Conservation (phyloP, 2,888 invertebrate genomes). For the Theretra japonica region DNA sequence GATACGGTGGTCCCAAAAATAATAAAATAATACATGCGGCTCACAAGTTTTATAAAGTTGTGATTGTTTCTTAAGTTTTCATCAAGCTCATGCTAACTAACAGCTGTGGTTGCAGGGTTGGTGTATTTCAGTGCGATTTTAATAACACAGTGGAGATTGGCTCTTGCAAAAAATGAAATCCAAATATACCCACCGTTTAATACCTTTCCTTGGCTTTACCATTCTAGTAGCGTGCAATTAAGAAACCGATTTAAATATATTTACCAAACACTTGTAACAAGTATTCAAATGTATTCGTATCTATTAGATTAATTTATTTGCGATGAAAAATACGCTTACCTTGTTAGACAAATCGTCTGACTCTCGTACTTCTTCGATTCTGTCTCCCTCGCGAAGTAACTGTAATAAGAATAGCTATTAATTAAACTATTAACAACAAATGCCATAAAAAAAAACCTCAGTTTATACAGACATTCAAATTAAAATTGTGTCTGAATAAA, state of each 20-base stretch:
- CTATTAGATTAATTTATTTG: not conserved
- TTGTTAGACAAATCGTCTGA: slow-evolving; percentile 51
- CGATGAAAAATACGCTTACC: slow-evolving; percentile 44
- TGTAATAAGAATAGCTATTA: slow-evolving; percentile 41
- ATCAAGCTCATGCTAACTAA: too few species aligned
- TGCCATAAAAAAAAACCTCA: not conserved
- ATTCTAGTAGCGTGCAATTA: slow-evolving; percentile 22
- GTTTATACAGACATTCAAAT: not conserved
- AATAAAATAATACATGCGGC: too few species aligned
- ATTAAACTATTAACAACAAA: not conserved
- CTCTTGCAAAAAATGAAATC: not conserved
- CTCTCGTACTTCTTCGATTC: slow-evolving; percentile 53
- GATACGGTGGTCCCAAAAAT: too few species aligned
- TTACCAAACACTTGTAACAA: not conserved
- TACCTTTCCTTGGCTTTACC: slow-evolving; percentile 17
- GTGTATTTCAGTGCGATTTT: too few species aligned
- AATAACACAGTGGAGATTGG: not conserved
- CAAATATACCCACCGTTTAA: slow-evolving; percentile 8
- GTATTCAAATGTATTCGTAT: not conserved
- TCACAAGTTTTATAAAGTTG: too few species aligned
- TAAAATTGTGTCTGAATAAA: too few species aligned
- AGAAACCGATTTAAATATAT: not conserved
- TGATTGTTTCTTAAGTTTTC: too few species aligned
- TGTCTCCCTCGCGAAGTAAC: slow-evolving; percentile 65
- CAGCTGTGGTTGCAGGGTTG: too few species aligned